A percentile compares a stretch with the other conserved stretches of the same genome.
These are phyloP conservation scores for Clavelina lepadiformis DNA, from an alignment of 23 tunicate genomes.

Conservation along the genomic window DNA sequence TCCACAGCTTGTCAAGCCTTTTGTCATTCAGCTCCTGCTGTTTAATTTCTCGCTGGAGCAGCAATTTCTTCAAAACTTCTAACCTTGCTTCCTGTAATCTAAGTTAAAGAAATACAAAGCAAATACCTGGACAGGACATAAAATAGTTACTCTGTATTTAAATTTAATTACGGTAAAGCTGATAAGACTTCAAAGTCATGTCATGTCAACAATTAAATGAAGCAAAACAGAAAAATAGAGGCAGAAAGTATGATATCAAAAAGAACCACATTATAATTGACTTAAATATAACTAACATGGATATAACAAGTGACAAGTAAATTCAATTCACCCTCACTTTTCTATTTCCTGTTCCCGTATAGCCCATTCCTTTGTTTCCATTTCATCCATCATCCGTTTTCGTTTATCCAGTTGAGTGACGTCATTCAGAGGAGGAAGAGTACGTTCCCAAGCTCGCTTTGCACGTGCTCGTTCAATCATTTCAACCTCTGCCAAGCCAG, in stretches of 20 bases:
- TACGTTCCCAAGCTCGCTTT: constrained; percentile 96
- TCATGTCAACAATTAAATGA: too few species aligned
- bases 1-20: constrained; percentile 83
- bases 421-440: constrained; percentile 93
- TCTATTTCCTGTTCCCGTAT: constrained; percentile 88
- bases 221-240: too few species aligned
- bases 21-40: constrained; percentile 90
- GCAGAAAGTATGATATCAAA: too few species aligned
- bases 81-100: constrained; percentile 87
- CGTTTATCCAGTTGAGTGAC: constrained; percentile 85
- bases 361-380: constrained; percentile 95
- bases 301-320: background rate
- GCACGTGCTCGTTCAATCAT: constrained; percentile 99
- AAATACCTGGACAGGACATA: too few species aligned
- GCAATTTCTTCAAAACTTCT: constrained; percentile 65
- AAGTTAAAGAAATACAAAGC: too few species aligned
- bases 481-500: constrained; percentile 98
- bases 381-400: constrained; percentile 96
- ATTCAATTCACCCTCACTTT: constrained; percentile 34
- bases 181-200: too few species aligned
- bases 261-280: too few species aligned
- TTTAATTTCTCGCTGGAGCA: constrained; percentile 72
- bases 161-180: too few species aligned
- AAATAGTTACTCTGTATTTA: background rate
- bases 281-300: too few species aligned